These are phyloP conservation scores for Onchidella celtica DNA, from an alignment of 2,888 invertebrate genomes.

Conservation along the genomic window DNA sequence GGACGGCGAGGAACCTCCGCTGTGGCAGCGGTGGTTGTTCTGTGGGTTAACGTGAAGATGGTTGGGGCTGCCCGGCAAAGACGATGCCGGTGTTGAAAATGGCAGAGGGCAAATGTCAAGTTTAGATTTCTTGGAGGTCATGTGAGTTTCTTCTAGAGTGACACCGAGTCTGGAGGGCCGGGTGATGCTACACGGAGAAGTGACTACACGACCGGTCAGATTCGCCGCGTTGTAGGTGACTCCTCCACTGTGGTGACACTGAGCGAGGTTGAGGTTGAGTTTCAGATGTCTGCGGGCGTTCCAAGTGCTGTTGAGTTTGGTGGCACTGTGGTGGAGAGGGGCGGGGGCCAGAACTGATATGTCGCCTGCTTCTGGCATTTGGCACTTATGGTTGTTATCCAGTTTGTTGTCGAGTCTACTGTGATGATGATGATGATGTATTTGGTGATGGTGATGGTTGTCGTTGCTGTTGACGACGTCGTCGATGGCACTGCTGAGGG, in stretches of 20 bases:
- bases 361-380: constrained; percentile 74
- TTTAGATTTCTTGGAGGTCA: constrained; percentile 43
- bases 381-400: constrained; percentile 40
- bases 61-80: constrained; percentile 25
- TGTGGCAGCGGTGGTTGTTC: not conserved
- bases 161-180: constrained; percentile 29
- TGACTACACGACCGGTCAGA: constrained; percentile 18
- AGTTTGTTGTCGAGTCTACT: constrained; percentile 28
- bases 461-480: constrained; percentile 22
- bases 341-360: constrained; percentile 68
- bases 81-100: constrained; percentile 32
- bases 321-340: constrained; percentile 51
- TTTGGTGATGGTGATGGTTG: no score
- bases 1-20: not conserved
- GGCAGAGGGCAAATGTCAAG: constrained; percentile 37
- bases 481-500: constrained; percentile 33
- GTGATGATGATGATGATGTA: no score
- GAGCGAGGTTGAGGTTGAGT: constrained; percentile 54
- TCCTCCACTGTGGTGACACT: constrained; percentile 29
- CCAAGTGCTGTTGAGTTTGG: constrained; percentile 50
- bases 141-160: constrained; percentile 13
- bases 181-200: not conserved
- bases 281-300: constrained; percentile 60
- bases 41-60: constrained; percentile 7
- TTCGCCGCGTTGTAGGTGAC: constrained; percentile 26